Evolutionary conservation across 2,797 vertebrate species (phyloP).

Genomic region (Heterohyrax brucei): DNA sequence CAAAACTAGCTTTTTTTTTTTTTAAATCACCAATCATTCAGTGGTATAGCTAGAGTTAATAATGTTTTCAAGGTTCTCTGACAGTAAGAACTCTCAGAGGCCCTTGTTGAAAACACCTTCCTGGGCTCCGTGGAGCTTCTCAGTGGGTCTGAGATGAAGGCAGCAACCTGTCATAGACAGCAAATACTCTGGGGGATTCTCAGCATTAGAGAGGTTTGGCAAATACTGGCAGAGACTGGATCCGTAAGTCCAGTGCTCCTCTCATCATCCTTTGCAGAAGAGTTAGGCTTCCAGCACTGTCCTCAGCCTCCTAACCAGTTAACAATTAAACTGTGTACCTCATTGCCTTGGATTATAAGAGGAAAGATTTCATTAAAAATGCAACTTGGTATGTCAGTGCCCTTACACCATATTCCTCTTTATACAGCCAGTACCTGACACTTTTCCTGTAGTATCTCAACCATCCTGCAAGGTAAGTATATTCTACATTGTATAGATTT

Average conservation of each 20-base stretch:
- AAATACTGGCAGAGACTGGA: background rate
- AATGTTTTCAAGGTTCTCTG: background rate
- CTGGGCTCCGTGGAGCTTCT: background rate
- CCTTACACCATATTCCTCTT: background rate
- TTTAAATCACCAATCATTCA: background rate
- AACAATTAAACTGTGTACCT: background rate
- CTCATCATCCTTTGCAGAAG: background rate
- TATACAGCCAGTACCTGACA: background rate
- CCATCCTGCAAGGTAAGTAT: background rate
- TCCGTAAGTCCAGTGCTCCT: background rate
- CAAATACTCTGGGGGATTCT: background rate
- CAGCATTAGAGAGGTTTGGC: conserved; percentile 5
- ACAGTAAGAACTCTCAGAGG: background rate
- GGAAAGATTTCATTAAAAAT: background rate
- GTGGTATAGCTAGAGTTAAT: background rate
- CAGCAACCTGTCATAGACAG: background rate
- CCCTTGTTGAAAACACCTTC: conserved; percentile 47
- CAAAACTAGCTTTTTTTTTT: background rate
- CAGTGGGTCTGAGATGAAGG: conserved; percentile 16
- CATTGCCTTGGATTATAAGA: background rate
- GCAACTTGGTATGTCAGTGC: background rate
- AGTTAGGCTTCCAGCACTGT: background rate
- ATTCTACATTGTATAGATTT: background rate
- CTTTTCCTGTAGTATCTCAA: background rate
- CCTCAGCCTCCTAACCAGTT: background rate